Base-by-base conservation (phyloP, 2,113 vertebrate genomes). In the Ptilorrhoa leucosticta region DNA sequence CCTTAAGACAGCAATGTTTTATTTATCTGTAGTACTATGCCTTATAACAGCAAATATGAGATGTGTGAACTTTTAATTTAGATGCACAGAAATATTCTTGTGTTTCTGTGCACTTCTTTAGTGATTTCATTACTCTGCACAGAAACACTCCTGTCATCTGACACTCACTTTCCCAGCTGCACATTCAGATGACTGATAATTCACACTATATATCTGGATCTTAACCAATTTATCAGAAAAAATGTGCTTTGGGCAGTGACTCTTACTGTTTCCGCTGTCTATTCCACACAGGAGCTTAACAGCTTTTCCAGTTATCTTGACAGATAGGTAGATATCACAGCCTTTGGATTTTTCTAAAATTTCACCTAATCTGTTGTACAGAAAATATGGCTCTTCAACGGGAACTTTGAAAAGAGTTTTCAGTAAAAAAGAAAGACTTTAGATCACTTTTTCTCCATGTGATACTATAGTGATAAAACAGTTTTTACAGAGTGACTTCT, bases 251-350 rank as follows among this genome's bases (percentile, higher is more conserved):
- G 30, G 35, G 39, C 56, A 79, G 33, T 82, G 65, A 22, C 6
- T 91, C 54, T 26, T 61, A 21, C 26, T 58, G 11, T 79, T 93
- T 44, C 61, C 56, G 11, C 71, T 78, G 50, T 40, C 37, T 77
- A 3, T 69, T 89, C 20, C 24, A 31, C 47, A 31, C 3, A 37
- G 26, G 7, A 93, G 19, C 7, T 79, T 85, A 93, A 75, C 8
- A 47, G 53, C 23, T 91, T 75, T 85, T 68, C 48, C 65, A 71
- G 19, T 75, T 87, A 51, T 65, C 65, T 75, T 90, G 73, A 79
- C 63, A 60, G 69, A 70, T 45, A 26, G 30, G 15, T 12, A 61
- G 48, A 66, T 78, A 54, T 28, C 35, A 58, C 24, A 84, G 78
- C 15, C 4, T 77, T 35, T 51, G 56, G 33, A 54, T 85, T 95